Percentiles rank a stretch among this genome's conserved stretches.
Evolutionary conservation across 2,888 invertebrate species (phyloP).

Genomic region (Masnerella sp.): DNA sequence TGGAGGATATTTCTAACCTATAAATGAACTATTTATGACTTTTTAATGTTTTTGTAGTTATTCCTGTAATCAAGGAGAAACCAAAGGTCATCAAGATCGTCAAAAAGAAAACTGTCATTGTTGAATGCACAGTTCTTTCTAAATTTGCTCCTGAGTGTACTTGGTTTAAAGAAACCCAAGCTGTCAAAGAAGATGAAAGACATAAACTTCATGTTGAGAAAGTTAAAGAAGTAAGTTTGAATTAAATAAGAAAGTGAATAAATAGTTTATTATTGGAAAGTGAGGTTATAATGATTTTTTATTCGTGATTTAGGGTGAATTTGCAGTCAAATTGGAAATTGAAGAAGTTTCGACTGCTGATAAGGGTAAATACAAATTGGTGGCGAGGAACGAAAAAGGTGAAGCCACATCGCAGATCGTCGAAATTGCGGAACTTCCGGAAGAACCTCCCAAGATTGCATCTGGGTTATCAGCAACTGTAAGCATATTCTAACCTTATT

Average conservation of each 20-base stretch:
- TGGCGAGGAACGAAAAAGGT: slow-evolving; percentile 95
- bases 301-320: slow-evolving; percentile 85
- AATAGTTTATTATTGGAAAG: not conserved
- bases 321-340: slow-evolving; percentile 93
- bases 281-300: not conserved
- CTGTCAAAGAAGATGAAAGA: slow-evolving; percentile 87
- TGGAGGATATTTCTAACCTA: no score
- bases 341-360: slow-evolving; percentile 88
- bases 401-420: slow-evolving; percentile 93
- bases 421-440: slow-evolving; percentile 90
- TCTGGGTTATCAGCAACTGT: slow-evolving; percentile 88
- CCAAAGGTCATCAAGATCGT: slow-evolving; percentile 94
- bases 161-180: slow-evolving; percentile 93
- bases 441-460: slow-evolving; percentile 88
- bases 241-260: not conserved
- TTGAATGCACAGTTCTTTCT: slow-evolving; percentile 95
- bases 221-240: slow-evolving; percentile 83
- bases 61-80: slow-evolving; percentile 95
- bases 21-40: not conserved
- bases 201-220: slow-evolving; percentile 88
- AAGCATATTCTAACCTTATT: slow-evolving; percentile 78
- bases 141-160: slow-evolving; percentile 95
- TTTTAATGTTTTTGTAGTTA: slow-evolving; percentile 81
- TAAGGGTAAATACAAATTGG: slow-evolving; percentile 92
- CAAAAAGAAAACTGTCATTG: slow-evolving; percentile 94